phyloP scores from a whole-genome alignment of 2,113 vertebrate species.

The Dendropsophus ebraccatus region DNA sequence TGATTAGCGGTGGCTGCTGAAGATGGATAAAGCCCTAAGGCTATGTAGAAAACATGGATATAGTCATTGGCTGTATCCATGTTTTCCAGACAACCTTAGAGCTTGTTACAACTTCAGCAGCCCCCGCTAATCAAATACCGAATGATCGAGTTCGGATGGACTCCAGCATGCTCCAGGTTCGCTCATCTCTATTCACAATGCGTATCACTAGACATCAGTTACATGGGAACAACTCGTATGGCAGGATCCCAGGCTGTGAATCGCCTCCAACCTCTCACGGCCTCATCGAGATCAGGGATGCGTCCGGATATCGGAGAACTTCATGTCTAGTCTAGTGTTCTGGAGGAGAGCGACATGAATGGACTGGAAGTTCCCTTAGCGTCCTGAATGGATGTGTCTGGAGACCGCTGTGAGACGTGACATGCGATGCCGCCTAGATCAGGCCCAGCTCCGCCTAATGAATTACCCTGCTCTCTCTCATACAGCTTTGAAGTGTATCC shows the following conservation, averaged over 20 bases:
- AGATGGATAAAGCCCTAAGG: too few relatives aligned
- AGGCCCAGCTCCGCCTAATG: constrained; percentile 18
- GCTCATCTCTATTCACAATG: too few relatives aligned
- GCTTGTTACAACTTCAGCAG: too few relatives aligned
- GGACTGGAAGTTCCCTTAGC: not conserved
- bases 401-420: constrained; percentile 22
- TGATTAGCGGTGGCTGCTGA: too few relatives aligned
- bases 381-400: not conserved
- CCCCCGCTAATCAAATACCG: too few relatives aligned
- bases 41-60: too few relatives aligned
- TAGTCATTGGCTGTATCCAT: too few relatives aligned
- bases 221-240: not conserved
- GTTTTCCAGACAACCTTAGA: too few relatives aligned
- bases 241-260: not conserved
- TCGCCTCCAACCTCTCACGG: not conserved
- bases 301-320: not conserved
- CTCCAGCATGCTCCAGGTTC: too few relatives aligned
- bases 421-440: constrained; percentile 6
- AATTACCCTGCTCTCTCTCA: constrained; percentile 10
- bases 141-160: too few relatives aligned
- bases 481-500: constrained; percentile 16
- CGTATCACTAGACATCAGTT: not conserved
- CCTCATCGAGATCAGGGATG: not conserved
- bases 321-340: not conserved
- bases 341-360: constrained; percentile 7